Evolutionary conservation across 2,797 vertebrate species (phyloP).

Genomic region (Schizopygopsis malacanthus): DNA sequence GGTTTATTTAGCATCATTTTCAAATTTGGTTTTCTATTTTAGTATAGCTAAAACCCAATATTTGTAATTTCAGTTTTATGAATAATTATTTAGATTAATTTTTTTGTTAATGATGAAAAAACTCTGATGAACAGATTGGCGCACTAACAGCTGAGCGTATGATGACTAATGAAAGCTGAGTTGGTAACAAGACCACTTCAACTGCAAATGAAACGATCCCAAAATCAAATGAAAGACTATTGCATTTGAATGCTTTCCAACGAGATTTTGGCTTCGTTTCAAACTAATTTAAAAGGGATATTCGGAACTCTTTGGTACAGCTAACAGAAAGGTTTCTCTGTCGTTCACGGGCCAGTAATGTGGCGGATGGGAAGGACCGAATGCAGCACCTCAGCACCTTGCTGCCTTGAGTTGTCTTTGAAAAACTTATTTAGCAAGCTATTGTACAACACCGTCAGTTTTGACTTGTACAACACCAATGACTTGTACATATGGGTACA

Average conservation of each 20-base stretch:
- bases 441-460: not conserved
- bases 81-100: too few relatives aligned
- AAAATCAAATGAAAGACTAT: constrained; percentile 46
- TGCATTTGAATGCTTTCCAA: constrained; percentile 29
- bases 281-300: constrained; percentile 26
- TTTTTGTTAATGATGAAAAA: not conserved
- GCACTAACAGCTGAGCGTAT: too few relatives aligned
- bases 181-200: constrained; percentile 13
- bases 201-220: constrained; percentile 12
- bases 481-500: too few relatives aligned
- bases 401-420: not conserved
- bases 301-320: constrained; percentile 11
- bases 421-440: not conserved
- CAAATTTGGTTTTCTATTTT: not conserved
- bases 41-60: not conserved
- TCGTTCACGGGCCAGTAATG: constrained; percentile 21
- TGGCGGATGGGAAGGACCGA: not conserved
- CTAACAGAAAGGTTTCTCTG: constrained; percentile 39
- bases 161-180: constrained; percentile 5
- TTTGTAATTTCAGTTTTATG: not conserved
- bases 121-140: not conserved
- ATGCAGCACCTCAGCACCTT: constrained; percentile 8
- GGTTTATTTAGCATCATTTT: not conserved
- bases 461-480: too few relatives aligned
- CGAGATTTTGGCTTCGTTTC: constrained; percentile 31